Evolutionary conservation across 2,888 invertebrate species (phyloP), one percentile per base, ranked within the genome.

Genomic region (Calephelis perditalis): DNA sequence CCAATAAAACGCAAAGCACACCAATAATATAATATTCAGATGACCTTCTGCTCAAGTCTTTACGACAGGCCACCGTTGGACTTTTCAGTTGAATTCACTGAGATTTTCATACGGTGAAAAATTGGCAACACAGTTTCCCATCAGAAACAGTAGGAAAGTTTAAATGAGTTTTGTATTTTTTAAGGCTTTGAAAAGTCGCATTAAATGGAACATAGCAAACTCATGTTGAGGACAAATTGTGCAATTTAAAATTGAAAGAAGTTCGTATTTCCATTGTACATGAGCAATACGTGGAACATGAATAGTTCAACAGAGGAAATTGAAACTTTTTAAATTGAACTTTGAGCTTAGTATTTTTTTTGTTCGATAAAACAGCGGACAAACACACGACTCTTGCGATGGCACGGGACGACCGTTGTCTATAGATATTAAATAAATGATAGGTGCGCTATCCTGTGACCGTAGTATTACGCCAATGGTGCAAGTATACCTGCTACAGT

Each of bases 61-160:
- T 1, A 40, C 40, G 8, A 8, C 40, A 8, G 40, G 40, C 40
- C 8, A 40, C 40, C 40, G 40, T 40, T 5, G 59, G 59, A 56
- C 59, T 56, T 60, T 60, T 60, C 55, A 60, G 55, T 60, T 56
- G 59, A 56, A 60, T 60, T 60, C 37, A 56, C 46, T 46, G 59
- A 60, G 55, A 60, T 56, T 60, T 60, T 60, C 59, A 60, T 60
- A 60, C 56, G 15, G 55, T 45, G 59, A 55, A 59, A 60, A 60
- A 60, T 55, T 60, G 59, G 46, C 59, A 56, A 56, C 59, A 60
- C 59, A 56, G 55, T 40, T 56, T 60, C 26, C 59, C 45, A 60
- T 60, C 56, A 55, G 15, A 60, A 37, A 56, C 55, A 59, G 59
- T 59, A 37, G 55, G 49, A 55, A 59, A 60, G 59, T 60, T 60